Conservation (phyloP, 2,888 invertebrate species). For the Chromoteleia sp. region DNA sequence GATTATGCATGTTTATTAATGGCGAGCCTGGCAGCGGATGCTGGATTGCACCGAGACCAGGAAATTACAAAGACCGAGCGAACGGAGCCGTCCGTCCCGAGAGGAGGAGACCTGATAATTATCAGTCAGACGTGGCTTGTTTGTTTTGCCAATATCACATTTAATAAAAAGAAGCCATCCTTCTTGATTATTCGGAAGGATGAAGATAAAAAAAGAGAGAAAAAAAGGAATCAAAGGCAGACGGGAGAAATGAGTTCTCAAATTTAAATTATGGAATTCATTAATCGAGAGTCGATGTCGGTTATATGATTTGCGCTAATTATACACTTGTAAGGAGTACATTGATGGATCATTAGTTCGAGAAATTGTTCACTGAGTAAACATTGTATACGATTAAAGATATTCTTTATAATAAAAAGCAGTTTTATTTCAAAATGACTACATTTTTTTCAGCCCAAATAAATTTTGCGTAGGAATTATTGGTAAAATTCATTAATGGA, state of each 20-base stretch:
- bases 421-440: no score
- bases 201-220: not conserved
- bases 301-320: slow-evolving; percentile 28
- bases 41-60: slow-evolving; percentile 52
- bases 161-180: slow-evolving; percentile 41
- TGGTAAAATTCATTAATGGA: no score
- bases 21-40: slow-evolving; percentile 32
- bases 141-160: slow-evolving; percentile 62
- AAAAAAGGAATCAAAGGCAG: slow-evolving; percentile 1
- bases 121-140: slow-evolving; percentile 59
- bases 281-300: slow-evolving; percentile 24
- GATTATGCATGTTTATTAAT: slow-evolving; percentile 59
- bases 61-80: slow-evolving; percentile 48
- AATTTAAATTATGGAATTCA: slow-evolving; percentile 37
- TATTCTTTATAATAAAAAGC: no score
- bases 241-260: slow-evolving; percentile 25
- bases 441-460: no score
- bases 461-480: no score
- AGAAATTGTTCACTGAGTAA: no score
- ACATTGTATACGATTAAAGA: no score
- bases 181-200: slow-evolving; percentile 34
- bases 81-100: slow-evolving; percentile 12
- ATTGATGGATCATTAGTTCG: slow-evolving; percentile 16
- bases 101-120: slow-evolving; percentile 58
- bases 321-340: slow-evolving; percentile 21